Evolutionary conservation across 2,888 invertebrate genomes (phyloP), one percentile per base, ranked within the genome.

Genomic region (Scaptomyza reducta): DNA sequence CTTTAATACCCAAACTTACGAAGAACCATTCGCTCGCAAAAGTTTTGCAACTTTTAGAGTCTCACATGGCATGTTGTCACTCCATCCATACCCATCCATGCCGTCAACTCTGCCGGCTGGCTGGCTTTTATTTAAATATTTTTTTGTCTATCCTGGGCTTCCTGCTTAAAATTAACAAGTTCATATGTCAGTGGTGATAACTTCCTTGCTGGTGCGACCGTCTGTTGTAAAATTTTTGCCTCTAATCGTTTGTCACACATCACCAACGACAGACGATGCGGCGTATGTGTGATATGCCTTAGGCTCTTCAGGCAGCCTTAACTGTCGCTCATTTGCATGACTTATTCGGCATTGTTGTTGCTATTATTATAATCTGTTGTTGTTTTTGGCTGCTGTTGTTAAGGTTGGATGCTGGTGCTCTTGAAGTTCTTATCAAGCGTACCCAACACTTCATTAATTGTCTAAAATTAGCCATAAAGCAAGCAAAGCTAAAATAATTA

Each of bases 361-460:
- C 42, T 74, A 50, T 40, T 33, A 31, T 54, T 42, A 31, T 16
- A 18, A 44, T 9, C 13, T 47, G n/a, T 40, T 57, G 42, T 56
- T 58, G 47, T 33, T 57, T 10, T 40, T 67, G 40, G n/a, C n/a
- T 44, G 42, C 10, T 70, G 46, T 40, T 67, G 40, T 38, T 40
- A 42, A 3, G 18, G 42, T 11, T 41, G 45, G 31, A n/a, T 50
- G 50, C 45, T 45, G 33, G 49, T 53, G 61, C 80, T 65, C 55
- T 68, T n/a, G 13, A 55, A 51, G 60, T 72, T 71, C 81, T 84
- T 88, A 88, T 88, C 89, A 78, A 70, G 84, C 78, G 62, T 74
- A 76, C 71, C 76, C 84, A 88, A 88, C 84, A 84, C 84, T 84
- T 88, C 87, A 84, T 84, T 88, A 88, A 88, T 88, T 84, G 85